Base-by-base conservation (phyloP, 2,797 vertebrate genomes). In the Sphenodon punctatus region DNA sequence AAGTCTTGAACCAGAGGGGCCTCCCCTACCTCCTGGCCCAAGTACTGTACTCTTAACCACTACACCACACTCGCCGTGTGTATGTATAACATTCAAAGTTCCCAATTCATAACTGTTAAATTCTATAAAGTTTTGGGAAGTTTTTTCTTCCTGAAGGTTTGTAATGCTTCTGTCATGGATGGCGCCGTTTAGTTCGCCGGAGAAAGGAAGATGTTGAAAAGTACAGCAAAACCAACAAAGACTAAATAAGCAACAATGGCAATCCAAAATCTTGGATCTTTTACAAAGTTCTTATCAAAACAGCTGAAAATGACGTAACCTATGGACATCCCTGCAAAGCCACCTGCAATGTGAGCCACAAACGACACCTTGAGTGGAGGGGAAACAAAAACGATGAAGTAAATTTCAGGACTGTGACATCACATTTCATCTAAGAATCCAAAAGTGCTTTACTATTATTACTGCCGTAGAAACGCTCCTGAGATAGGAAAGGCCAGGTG, bases 301-400 rank as follows among this genome's bases (percentile, higher is more conserved):
- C 90, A 96, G 65, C 96, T 98, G 91, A 99, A 99, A 92, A 99
- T 97, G 19, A 97, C 96, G 58, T 98, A 99, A 66, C 97, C 98
- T 9, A 99, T 88, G 46, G 97, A 97, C 97, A 98, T 98, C 23
- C 98, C 98, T 5, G 98, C 97, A 58, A 97, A 88, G 14, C 97
- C 96, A 2, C 98, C 98, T 8, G 96, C 98, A 41, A 98, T 95
- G 83, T 99, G 98, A 81, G 98, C 97, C 78, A 98, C 97, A 70
- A 99, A 98, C 43, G 98, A 99, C 42, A 99, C 98, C 98, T 99
- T 70, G 25, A 45, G 75, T n/a, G n/a, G n/a, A 76, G 56, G 19
- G 59, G 87, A 84, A 46, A 61, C 20, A 17, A 48, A 42, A 15
- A 5, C n/a, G 75, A 66, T 34, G 14, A 30, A 43, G 53, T n/a